Conservation (phyloP, 2,888 invertebrate genomes). For the Polyploca ridens region DNA sequence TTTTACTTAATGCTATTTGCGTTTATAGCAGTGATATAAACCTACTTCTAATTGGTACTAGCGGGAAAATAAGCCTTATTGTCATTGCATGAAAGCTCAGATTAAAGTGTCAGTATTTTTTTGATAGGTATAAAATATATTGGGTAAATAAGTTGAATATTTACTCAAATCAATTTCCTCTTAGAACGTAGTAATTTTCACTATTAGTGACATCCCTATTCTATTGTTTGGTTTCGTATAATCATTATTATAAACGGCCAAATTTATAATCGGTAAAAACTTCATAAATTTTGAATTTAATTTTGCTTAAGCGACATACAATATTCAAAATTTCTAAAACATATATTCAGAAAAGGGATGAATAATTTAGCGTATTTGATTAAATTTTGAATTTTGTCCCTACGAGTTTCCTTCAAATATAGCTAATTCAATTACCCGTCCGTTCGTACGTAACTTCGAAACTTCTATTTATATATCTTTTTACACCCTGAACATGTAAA, state of each 20-base stretch:
- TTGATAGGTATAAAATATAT: no score
- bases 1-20: not conserved
- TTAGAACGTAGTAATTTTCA: no score
- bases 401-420: conserved; percentile 11
- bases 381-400: conserved; percentile 11
- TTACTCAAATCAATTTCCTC: no score
- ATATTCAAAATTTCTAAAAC: conserved; percentile 5
- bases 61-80: not conserved
- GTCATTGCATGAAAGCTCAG: not conserved
- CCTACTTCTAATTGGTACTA: no score
- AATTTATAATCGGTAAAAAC: not conserved
- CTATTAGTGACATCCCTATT: no score
- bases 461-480: conserved; percentile 38
- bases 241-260: not conserved
- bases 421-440: conserved; percentile 34
- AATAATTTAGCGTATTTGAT: conserved; percentile 10
- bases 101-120: not conserved
- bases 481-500: conserved; percentile 39
- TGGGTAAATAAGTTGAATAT: no score
- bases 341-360: conserved; percentile 9
- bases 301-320: conserved; percentile 3
- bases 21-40: not conserved
- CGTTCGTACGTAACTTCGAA: conserved; percentile 24
- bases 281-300: not conserved
- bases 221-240: not conserved